Evolutionary conservation across 2,888 invertebrate genomes (phyloP), one percentile per base, ranked within the genome.

Genomic region (Sesia apiformis): DNA sequence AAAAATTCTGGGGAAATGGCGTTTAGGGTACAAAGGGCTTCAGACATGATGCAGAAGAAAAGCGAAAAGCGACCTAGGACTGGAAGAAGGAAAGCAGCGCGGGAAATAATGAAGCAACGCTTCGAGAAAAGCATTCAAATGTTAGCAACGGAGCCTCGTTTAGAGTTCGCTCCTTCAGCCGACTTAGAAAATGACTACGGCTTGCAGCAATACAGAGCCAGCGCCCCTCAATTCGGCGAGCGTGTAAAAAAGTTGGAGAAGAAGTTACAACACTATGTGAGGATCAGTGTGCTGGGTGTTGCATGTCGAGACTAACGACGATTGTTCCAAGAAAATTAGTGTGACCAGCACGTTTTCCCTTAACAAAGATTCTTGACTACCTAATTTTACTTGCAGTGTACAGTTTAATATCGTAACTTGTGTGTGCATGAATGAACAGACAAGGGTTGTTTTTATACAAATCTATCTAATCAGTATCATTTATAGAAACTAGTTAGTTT

Each of bases 61-160:
- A 89, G 63, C 91, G 74, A 74, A 7, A 79, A 74, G 56, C 67
- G 74, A 3, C 73, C 76, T 0, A 82, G 78, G 55, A 66, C 61
- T 6, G 76, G 84, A 0, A 69, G 81, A 39, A 63, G 85, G 41
- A 80, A 79, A 53, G 82, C 84, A 0, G 84, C 85, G 1, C 65
- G 85, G 60, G 92, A 95, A 64, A 93, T 94, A 69, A 93, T 93
- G 82, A 93, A 93, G 69, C 95, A 94, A 51, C 93, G 95, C 65
- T 95, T 95, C 72, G 96, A 96, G 80, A 96, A 95, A 83, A 96
- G 96, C 76, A 91, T 96, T 84, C 95, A 94, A 80, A 94, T 96
- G 94, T 83, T 96, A 67, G 94, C 95, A 68, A 92, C 94, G 3
- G 96, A 95, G 76, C 93, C 93, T 52, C 91, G 93, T 58, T 83